phyloP scores from a whole-genome alignment of 2,113 vertebrate genomes.

The Heteronetta atricapilla region DNA sequence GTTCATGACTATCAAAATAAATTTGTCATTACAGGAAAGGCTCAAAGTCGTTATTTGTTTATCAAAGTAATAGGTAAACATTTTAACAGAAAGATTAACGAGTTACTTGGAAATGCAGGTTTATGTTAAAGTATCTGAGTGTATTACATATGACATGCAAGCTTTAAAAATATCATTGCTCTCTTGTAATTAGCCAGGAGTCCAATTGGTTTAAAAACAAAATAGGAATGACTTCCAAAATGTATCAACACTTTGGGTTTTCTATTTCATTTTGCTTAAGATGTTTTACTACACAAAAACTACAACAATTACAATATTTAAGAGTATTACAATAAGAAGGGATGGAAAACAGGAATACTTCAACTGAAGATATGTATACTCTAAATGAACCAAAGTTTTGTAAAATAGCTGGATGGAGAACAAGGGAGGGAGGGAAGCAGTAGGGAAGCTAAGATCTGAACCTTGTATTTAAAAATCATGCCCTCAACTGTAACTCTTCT shows the following conservation, averaged over 20 bases:
- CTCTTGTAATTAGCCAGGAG: conserved; percentile 66
- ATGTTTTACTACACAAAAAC: conserved; percentile 75
- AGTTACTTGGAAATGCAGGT: conserved; percentile 64
- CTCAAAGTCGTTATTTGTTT: conserved; percentile 58
- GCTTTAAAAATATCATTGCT: conserved; percentile 66
- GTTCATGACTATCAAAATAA: conserved; percentile 57
- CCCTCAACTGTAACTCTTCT: conserved; percentile 56
- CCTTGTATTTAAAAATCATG: conserved; percentile 61
- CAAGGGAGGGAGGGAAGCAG: conserved; percentile 1
- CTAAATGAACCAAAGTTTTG: conserved; percentile 63
- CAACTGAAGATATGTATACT: conserved; percentile 68
- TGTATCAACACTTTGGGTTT: conserved; percentile 58
- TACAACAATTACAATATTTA: conserved; percentile 76
- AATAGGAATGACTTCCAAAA: conserved; percentile 71
- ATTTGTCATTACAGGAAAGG: conserved; percentile 68
- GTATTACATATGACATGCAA: conserved; percentile 71
- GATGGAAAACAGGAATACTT: conserved; percentile 70
- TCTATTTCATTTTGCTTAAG: conserved; percentile 67
- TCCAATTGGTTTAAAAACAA: conserved; percentile 66
- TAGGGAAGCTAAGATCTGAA: conserved; percentile 62
- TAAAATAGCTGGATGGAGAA: conserved; percentile 26
- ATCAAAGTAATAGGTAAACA: conserved; percentile 64
- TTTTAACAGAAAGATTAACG: conserved; percentile 64
- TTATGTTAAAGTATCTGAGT: conserved; percentile 65
- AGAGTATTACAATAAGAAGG: conserved; percentile 71